phyloP scores from a whole-genome alignment of 2,888 invertebrate genomes.

The Coremacera marginata region DNA sequence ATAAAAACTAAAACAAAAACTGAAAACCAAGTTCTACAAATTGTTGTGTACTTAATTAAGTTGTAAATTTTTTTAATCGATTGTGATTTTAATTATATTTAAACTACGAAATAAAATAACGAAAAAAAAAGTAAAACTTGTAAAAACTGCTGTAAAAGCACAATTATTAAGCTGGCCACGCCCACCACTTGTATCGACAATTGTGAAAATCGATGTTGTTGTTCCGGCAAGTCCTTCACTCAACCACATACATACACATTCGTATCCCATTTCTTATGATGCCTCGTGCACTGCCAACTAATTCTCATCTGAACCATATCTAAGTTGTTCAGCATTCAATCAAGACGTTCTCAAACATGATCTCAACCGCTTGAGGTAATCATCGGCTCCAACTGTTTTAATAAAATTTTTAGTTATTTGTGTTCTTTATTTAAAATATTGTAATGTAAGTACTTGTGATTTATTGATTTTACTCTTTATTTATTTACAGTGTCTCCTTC shows the following conservation, averaged over 20 bases:
- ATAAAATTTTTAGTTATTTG: not conserved
- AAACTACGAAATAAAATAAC: not conserved
- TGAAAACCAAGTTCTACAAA: not conserved
- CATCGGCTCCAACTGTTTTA: not conserved
- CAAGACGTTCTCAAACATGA: not conserved
- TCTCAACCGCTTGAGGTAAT: slow-evolving; percentile 12
- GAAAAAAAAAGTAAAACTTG: not conserved
- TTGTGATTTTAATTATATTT: not conserved
- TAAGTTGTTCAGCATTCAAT: not conserved
- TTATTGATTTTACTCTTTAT: not conserved
- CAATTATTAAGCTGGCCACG: too few relatives aligned
- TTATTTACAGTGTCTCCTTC: slow-evolving; percentile 38
- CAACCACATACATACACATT: not conserved
- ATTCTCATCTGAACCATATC: not conserved
- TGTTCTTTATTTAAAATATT: not conserved
- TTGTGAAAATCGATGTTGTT: too few relatives aligned
- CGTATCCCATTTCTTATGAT: not conserved
- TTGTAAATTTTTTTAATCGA: not conserved
- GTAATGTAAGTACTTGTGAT: not conserved
- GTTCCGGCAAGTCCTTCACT: not conserved
- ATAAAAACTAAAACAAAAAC: not conserved
- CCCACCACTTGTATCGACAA: too few relatives aligned
- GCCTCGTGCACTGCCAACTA: slow-evolving; percentile 29
- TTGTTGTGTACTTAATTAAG: not conserved
- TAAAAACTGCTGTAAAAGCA: not conserved